A percentile compares a stretch with the other conserved stretches of the same genome.
phyloP scores from a whole-genome alignment of 2,797 vertebrate species.

The Sus cebifrons region DNA sequence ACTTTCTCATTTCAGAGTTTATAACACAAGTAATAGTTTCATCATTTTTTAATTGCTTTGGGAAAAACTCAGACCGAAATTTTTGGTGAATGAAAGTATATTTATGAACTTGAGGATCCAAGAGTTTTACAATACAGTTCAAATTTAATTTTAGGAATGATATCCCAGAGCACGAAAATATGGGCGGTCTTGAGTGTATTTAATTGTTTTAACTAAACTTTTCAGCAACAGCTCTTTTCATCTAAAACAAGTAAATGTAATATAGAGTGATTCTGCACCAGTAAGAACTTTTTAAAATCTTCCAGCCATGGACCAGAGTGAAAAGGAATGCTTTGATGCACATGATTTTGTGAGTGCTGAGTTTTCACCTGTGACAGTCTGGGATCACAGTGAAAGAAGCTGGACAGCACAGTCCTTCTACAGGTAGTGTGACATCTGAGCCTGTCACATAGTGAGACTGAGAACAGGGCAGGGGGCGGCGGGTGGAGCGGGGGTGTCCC shows the following conservation, averaged over 20 bases:
- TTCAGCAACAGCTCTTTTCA: conserved; percentile 55
- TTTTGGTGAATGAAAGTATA: conserved; percentile 68
- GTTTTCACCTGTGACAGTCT: background rate
- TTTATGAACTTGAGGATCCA: conserved; percentile 50
- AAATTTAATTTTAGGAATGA: conserved; percentile 76
- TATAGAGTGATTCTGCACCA: conserved; percentile 33
- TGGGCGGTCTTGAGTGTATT: conserved; percentile 20
- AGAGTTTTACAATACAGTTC: conserved; percentile 56
- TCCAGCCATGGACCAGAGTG: background rate
- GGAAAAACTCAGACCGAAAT: conserved; percentile 37
- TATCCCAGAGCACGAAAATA: conserved; percentile 27
- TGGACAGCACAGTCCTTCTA: background rate
- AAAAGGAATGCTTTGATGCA: background rate
- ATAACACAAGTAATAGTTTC: conserved; percentile 32
- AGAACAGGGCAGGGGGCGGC: background rate
- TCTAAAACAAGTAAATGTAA: conserved; percentile 67
- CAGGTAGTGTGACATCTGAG: background rate
- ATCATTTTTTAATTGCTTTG: conserved; percentile 38
- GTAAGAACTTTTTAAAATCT: conserved; percentile 57
- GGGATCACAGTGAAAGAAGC: background rate
- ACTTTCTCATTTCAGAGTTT: conserved; percentile 66
- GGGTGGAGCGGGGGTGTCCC: background rate
- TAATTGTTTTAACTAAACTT: conserved; percentile 73
- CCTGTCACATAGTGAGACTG: background rate
- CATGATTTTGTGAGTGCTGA: background rate